Percentiles rank a stretch among this genome's conserved stretches.
These are phyloP conservation scores for Gibbula magus DNA, from an alignment of 2,888 invertebrate species.

Conservation along the genomic window DNA sequence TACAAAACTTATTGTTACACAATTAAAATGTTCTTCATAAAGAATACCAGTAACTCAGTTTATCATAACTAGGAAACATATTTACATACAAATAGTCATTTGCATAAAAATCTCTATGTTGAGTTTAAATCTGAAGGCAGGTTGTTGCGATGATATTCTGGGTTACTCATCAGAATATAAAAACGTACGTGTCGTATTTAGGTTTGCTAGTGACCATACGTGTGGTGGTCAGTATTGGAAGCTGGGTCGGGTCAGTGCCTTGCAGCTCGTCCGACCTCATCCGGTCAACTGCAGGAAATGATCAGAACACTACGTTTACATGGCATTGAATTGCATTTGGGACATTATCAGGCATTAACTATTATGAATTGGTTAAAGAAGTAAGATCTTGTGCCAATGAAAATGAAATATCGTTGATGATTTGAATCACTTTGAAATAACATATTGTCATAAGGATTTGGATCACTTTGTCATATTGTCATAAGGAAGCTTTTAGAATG, in stretches of 20 bases:
- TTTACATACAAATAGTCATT: background rate
- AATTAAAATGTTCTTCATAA: too few species aligned
- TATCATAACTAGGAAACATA: too few species aligned
- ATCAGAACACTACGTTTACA: background rate
- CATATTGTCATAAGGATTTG: too few species aligned
- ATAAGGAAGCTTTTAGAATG: too few species aligned
- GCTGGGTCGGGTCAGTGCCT: slow-evolving; percentile 30
- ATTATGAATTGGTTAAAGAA: too few species aligned
- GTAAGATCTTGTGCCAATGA: too few species aligned
- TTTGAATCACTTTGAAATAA: too few species aligned
- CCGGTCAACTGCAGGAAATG: slow-evolving; percentile 7
- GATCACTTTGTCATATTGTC: too few species aligned
- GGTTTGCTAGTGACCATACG: slow-evolving; percentile 45
- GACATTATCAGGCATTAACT: background rate
- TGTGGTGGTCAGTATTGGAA: slow-evolving; percentile 35
- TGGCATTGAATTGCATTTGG: background rate
- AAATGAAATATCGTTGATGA: too few species aligned
- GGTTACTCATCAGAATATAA: background rate
- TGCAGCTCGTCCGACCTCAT: slow-evolving; percentile 15
- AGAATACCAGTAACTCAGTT: too few species aligned
- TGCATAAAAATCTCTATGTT: background rate
- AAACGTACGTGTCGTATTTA: slow-evolving; percentile 66
- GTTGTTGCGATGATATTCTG: background rate
- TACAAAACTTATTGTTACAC: too few species aligned
- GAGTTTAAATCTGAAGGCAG: background rate